Percentiles rank a stretch among this genome's conserved stretches.
phyloP scores from a whole-genome alignment of 2,888 invertebrate genomes.

The Noctua fimbriata region DNA sequence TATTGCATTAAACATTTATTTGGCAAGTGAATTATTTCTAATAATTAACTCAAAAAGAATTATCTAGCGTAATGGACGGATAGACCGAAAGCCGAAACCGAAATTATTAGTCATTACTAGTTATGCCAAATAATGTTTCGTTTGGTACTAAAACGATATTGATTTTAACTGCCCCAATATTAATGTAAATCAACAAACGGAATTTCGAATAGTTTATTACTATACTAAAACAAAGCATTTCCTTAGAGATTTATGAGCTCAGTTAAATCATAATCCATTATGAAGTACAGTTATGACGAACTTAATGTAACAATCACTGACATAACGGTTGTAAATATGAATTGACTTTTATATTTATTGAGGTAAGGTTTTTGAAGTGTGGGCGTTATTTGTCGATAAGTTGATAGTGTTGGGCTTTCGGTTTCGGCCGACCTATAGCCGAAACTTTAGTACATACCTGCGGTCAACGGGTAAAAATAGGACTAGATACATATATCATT shows the following conservation, averaged over 20 bases:
- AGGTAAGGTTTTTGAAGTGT: slow-evolving; percentile 26
- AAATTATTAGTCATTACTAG: not conserved
- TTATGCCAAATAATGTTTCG: not conserved
- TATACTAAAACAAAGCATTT: slow-evolving; percentile 38
- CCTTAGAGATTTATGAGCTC: slow-evolving; percentile 13
- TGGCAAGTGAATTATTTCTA: not conserved
- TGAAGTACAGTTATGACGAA: slow-evolving; percentile 41
- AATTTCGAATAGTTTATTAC: slow-evolving; percentile 42
- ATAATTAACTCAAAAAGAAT: not conserved
- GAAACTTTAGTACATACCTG: not conserved
- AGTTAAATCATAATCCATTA: slow-evolving; percentile 39
- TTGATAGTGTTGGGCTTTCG: slow-evolving; percentile 29
- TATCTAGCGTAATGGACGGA: not conserved
- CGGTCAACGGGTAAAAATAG: not conserved
- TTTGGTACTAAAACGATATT: not conserved
- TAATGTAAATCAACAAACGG: slow-evolving; percentile 16
- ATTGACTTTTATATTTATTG: slow-evolving; percentile 52
- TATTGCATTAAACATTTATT: not conserved
- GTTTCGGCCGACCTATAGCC: slow-evolving; percentile 12
- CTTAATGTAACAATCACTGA: slow-evolving; percentile 40
- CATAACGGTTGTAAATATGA: slow-evolving; percentile 49
- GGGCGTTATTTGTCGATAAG: slow-evolving; percentile 23
- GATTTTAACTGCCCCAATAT: not conserved
- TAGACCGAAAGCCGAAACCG: slow-evolving; percentile 8
- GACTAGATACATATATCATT: not conserved